A percentile compares a stretch with the other conserved stretches of the same genome.
phyloP scores from a whole-genome alignment of 1,140 invertebrate species.

The Drosophila pachea region DNA sequence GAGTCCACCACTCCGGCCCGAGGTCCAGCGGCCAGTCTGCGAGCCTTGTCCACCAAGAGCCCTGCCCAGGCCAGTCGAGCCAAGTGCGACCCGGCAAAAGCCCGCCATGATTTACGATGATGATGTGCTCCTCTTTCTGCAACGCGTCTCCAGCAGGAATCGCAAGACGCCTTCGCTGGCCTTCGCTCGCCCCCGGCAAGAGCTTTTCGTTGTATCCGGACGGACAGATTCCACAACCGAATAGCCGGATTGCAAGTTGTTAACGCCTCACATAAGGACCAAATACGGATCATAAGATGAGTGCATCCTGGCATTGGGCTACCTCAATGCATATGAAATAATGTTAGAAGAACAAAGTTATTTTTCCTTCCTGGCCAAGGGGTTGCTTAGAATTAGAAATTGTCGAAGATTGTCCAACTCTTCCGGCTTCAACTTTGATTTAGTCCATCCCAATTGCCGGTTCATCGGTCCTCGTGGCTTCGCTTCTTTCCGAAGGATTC shows the following conservation, averaged over 20 bases:
- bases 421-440: no score
- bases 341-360: no score
- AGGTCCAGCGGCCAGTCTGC: slow-evolving; percentile 27
- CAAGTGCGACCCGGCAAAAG: slow-evolving; percentile 54
- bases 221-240: slow-evolving; percentile 9
- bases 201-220: slow-evolving; percentile 5
- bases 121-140: slow-evolving; percentile 56
- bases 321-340: no score
- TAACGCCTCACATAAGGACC: background rate
- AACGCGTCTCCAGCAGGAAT: slow-evolving; percentile 52
- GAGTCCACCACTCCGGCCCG: slow-evolving; percentile 44
- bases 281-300: no score
- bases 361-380: no score
- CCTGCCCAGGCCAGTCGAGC: slow-evolving; percentile 29
- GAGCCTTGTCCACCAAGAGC: no score
- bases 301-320: no score
- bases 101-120: slow-evolving; percentile 76
- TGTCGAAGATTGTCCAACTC: no score
- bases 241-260: background rate
- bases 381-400: no score
- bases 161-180: slow-evolving; percentile 16
- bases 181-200: background rate
- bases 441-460: no score
- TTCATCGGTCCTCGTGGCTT: no score
- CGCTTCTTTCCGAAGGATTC: no score